phyloP scores from a whole-genome alignment of 2,113 vertebrate genomes.

The Pan paniscus region DNA sequence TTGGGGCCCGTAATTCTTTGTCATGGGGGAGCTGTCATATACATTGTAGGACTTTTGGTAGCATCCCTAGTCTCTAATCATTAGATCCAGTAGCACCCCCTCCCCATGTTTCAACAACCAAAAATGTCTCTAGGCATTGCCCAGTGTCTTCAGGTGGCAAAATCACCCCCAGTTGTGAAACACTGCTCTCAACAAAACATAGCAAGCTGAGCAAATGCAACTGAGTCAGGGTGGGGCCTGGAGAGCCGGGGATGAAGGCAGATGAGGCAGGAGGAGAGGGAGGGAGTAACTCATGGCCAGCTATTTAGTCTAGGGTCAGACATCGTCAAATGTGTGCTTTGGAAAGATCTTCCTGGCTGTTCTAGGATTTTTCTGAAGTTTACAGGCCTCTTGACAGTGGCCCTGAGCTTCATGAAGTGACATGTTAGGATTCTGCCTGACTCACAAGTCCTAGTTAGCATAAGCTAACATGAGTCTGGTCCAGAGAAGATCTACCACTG shows the following conservation, averaged over 20 bases:
- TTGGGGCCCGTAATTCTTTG: neutral
- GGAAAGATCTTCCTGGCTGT: neutral
- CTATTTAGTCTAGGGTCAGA: neutral
- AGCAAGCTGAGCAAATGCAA: neutral
- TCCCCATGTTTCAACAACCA: neutral
- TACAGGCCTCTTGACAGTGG: neutral
- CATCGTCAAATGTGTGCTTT: neutral
- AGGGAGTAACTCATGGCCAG: neutral
- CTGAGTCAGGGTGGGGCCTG: rapidly evolving
- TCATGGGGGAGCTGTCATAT: neutral
- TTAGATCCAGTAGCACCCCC: neutral
- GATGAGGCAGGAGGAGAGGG: neutral
- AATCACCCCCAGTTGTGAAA: neutral
- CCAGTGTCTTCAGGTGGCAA: too few species aligned
- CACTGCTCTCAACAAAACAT: neutral
- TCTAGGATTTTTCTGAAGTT: neutral
- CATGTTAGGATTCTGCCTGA: rapidly evolving
- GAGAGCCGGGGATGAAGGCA: too few species aligned
- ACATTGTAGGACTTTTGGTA: rapidly evolving
- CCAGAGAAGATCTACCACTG: neutral
- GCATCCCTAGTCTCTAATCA: neutral
- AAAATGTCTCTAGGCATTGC: neutral
- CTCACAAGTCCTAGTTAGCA: neutral
- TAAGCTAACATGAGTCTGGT: neutral
- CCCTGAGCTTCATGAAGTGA: neutral